phyloP scores from a whole-genome alignment of 2,797 vertebrate species.

The Dryobates pubescens region DNA sequence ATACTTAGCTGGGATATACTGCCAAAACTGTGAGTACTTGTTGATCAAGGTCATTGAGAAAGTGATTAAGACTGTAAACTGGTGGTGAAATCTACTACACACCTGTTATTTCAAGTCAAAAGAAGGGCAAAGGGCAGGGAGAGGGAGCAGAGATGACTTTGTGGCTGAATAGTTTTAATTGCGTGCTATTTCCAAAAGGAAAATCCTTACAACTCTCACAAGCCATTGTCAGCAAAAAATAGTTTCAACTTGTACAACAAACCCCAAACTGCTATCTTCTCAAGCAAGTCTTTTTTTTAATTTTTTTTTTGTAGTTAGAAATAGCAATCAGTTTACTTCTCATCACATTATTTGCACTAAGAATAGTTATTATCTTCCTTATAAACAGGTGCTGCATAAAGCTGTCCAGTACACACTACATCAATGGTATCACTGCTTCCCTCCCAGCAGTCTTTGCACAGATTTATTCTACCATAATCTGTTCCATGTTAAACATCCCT shows the following conservation, averaged over 20 bases:
- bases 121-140: background rate
- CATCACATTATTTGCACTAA: background rate
- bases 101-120: background rate
- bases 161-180: background rate
- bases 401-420: background rate
- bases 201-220: background rate
- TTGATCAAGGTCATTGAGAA: background rate
- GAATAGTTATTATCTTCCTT: background rate
- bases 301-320: background rate
- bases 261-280: background rate
- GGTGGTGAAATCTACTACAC: background rate
- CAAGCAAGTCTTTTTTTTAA: background rate
- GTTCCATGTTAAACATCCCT: background rate
- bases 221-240: background rate
- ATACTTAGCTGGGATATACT: background rate
- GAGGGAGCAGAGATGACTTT: background rate
- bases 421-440: background rate
- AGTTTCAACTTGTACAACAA: background rate
- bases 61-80: background rate
- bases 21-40: background rate
- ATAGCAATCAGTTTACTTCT: background rate
- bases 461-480: background rate
- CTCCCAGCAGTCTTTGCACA: conserved; percentile 1
- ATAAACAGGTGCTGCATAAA: background rate
- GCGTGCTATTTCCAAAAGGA: background rate